Evolutionary conservation across 2,113 vertebrate species (phyloP).

Genomic region (Antennarius striatus): DNA sequence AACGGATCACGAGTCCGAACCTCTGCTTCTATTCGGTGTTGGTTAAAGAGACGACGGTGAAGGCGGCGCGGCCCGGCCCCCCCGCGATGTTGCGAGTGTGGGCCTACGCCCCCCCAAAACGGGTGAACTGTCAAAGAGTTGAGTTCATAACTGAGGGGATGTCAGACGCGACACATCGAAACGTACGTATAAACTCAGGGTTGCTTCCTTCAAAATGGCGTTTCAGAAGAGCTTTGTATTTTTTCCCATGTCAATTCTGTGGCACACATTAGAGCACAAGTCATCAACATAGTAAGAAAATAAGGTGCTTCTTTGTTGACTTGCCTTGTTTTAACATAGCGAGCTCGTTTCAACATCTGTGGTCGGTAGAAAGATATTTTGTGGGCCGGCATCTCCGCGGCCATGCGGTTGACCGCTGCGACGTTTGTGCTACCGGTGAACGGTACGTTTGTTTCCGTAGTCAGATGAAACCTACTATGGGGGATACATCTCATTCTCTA

Average conservation of each 20-base stretch:
- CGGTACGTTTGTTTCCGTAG: constrained; percentile 47
- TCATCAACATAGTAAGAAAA: constrained; percentile 76
- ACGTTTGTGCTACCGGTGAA: constrained; percentile 50
- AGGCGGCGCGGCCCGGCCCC: constrained; percentile 21
- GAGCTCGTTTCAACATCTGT: constrained; percentile 40
- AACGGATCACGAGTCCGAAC: constrained; percentile 51
- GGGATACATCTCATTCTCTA: constrained; percentile 58
- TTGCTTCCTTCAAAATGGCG: constrained; percentile 62
- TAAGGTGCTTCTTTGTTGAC: constrained; percentile 82
- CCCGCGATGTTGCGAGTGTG: not conserved
- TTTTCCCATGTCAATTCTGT: constrained; percentile 59
- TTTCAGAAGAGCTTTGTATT: constrained; percentile 52
- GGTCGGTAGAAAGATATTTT: constrained; percentile 33
- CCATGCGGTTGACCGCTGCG: constrained; percentile 43
- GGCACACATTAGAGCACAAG: constrained; percentile 68
- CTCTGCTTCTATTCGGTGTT: constrained; percentile 56
- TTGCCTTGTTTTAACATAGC: constrained; percentile 56
- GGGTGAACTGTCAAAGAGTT: constrained; percentile 53
- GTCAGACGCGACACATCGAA: constrained; percentile 70
- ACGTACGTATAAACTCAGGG: constrained; percentile 66
- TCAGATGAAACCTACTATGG: constrained; percentile 59
- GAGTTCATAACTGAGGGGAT: constrained; percentile 65
- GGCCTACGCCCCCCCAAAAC: constrained; percentile 32
- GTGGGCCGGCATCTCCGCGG: constrained; percentile 53
- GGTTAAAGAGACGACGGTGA: constrained; percentile 55